Conservation (phyloP, 2,888 invertebrate species). For the Sclerodermus sp. region DNA sequence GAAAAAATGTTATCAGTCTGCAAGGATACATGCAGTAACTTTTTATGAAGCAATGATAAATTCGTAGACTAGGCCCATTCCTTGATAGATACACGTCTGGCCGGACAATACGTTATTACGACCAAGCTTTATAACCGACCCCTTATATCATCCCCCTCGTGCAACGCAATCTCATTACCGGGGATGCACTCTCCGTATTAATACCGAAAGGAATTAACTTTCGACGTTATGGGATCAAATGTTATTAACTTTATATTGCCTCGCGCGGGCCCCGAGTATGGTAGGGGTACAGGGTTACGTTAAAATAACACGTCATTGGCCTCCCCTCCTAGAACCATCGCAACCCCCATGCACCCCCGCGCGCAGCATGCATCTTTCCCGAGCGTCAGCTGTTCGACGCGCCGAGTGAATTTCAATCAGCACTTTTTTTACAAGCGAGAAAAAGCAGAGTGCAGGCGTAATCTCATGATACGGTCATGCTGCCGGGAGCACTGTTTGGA, state of each 20-base stretch:
- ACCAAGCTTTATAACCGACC: constrained; percentile 46
- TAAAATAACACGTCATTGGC: constrained; percentile 30
- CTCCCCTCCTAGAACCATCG: constrained; percentile 4
- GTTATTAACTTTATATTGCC: constrained; percentile 52
- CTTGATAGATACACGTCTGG: constrained; percentile 20
- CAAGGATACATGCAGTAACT: too few species aligned
- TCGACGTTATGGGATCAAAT: constrained; percentile 50
- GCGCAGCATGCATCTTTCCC: constrained; percentile 23
- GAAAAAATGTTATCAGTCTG: too few species aligned
- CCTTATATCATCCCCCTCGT: constrained; percentile 43
- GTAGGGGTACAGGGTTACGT: constrained; percentile 5
- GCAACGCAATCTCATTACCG: constrained; percentile 48
- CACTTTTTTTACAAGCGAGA: background rate
- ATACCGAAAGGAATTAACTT: constrained; percentile 55
- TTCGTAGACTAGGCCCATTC: too few species aligned
- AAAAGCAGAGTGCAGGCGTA: background rate
- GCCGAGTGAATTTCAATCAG: constrained; percentile 1
- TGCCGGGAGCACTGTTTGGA: too few species aligned
- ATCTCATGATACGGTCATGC: too few species aligned
- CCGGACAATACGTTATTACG: constrained; percentile 45
- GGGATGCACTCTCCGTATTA: constrained; percentile 51
- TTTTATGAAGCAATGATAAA: too few species aligned
- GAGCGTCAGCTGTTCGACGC: constrained; percentile 24
- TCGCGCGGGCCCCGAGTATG: constrained; percentile 25
- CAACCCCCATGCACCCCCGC: too few species aligned